phyloP scores from a whole-genome alignment of 2,797 vertebrate species.

The Clarias platycephalus region DNA sequence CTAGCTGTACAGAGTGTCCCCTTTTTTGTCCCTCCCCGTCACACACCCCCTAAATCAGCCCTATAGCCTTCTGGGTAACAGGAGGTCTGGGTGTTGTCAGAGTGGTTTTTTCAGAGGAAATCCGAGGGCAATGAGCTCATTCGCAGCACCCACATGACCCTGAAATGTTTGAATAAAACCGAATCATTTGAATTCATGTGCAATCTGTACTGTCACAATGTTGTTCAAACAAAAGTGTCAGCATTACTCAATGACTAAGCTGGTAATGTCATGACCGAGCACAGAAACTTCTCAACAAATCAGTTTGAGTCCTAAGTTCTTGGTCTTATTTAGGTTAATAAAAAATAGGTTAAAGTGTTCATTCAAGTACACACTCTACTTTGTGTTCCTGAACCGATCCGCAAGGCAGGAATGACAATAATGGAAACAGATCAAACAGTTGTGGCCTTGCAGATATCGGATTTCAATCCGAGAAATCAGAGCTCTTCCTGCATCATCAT shows the following conservation, averaged over 20 bases:
- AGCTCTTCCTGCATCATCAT: background rate
- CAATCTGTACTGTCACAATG: background rate
- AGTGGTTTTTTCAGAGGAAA: background rate
- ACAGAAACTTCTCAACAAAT: background rate
- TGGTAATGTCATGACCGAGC: background rate
- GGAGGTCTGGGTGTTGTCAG: background rate
- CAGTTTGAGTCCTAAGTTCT: background rate
- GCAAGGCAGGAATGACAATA: background rate
- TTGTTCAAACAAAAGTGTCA: background rate
- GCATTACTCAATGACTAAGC: background rate
- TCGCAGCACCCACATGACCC: background rate
- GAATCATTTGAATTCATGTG: background rate
- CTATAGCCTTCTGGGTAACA: constrained; percentile 29
- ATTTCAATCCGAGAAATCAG: background rate
- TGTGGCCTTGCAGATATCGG: background rate
- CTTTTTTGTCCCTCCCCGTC: constrained; percentile 28
- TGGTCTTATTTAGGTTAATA: background rate
- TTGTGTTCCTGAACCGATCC: background rate
- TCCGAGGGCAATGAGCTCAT: background rate
- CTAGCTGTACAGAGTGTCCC: background rate
- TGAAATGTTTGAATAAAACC: constrained; percentile 4
- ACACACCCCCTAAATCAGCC: constrained; percentile 40
- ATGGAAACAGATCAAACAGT: background rate
- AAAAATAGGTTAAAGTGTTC: background rate
- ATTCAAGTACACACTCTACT: background rate